Evolutionary conservation across 2,797 vertebrate species (phyloP).

Genomic region (Pipistrellus nathusii): DNA sequence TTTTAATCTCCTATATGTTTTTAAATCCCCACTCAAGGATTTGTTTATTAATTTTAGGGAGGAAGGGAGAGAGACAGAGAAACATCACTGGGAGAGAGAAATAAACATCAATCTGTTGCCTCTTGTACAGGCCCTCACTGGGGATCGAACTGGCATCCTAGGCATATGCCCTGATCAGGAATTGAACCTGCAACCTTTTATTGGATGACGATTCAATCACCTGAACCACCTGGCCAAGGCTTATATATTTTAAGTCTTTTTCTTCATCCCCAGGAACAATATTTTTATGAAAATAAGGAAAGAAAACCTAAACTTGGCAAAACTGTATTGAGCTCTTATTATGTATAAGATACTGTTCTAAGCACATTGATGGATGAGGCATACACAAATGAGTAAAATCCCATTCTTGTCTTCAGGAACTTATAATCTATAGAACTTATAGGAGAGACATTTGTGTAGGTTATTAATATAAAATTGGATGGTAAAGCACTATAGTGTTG

Average conservation of each 20-base stretch:
- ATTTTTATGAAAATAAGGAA: constrained; percentile 48
- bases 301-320: constrained; percentile 34
- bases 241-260: background rate
- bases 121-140: background rate
- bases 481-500: background rate
- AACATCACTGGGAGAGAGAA: background rate
- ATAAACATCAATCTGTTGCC: background rate
- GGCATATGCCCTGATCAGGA: background rate
- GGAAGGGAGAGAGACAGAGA: background rate
- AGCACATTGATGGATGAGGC: background rate
- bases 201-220: background rate
- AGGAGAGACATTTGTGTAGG: background rate
- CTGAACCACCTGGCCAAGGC: background rate
- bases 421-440: background rate
- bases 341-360: constrained; percentile 9
- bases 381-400: background rate
- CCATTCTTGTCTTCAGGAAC: background rate
- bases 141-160: background rate
- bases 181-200: background rate
- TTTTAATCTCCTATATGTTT: too few species aligned
- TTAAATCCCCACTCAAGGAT: too few species aligned
- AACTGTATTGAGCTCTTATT: background rate
- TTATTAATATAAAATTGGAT: constrained; percentile 34
- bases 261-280: background rate
- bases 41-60: background rate